Evolutionary conservation across 2,888 invertebrate species (phyloP), one percentile per base, ranked within the genome.

Genomic region (Hypomecis atomaria): DNA sequence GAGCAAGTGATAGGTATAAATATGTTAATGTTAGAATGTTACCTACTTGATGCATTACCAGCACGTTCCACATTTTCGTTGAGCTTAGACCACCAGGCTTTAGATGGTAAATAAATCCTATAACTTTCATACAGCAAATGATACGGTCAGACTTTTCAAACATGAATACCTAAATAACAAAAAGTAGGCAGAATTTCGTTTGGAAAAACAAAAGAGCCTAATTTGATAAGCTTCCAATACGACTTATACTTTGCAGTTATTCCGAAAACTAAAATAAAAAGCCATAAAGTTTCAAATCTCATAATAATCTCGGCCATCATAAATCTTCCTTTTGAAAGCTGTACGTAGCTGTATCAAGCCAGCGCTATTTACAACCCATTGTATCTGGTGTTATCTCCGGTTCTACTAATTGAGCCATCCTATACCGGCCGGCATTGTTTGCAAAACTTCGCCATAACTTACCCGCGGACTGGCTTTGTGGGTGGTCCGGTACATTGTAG

Each of bases 401-500:
- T 85, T 79, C 82, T 82, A 79, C 88, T 91, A 91, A 91, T 91
- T 90, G 90, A 91, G 90, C 85, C 90, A 88, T 91, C 86, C 84
- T 88, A 87, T 85, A 85, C 88, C 84, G 80, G 69, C 72, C 77
- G 79, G 84, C 80, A 89, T 91, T 91, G 90, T 90, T 91, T 89
- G 91, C 90, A 86, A 91, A 90, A 88, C 84, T 86, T 79, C 78
- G 79, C 85, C 86, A 82, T 87, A 85, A 84, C 80, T 83, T 78
- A 78, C 73, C 81, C 80, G 72, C 79, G 78, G 78, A 72, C 77
- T 74, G 76, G 69, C 86, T 53, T 75, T 78, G 84, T 89, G 91
- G 90, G 91, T 89, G 91, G 91, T 82, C 71, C 56, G 65, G 67
- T 66, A 63, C 63, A 68, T 67, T 70, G 66, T 67, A 68, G 65